Evolutionary conservation across 2,888 invertebrate genomes (phyloP).

Genomic region (Xestia xanthographa): DNA sequence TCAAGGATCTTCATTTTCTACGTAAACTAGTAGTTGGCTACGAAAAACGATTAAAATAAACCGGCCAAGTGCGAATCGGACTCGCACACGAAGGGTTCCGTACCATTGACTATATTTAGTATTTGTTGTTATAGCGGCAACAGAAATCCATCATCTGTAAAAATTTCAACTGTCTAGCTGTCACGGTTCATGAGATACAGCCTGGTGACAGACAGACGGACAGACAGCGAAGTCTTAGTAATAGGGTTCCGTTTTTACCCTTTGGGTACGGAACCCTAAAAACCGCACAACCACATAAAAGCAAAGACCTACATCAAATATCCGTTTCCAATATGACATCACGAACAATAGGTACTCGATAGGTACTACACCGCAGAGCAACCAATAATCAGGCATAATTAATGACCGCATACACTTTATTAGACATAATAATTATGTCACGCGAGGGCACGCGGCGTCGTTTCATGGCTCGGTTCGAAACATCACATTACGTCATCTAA

Average conservation of each 20-base stretch:
- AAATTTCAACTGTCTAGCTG: too few relatives aligned
- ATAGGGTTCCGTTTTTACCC: too few relatives aligned
- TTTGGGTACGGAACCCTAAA: background rate
- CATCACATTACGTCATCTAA: slow-evolving; percentile 51
- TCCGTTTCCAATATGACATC: slow-evolving; percentile 43
- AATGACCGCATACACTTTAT: slow-evolving; percentile 65
- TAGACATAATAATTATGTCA: slow-evolving; percentile 78
- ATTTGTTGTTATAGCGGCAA: too few relatives aligned
- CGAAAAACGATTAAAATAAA: too few relatives aligned
- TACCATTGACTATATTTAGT: too few relatives aligned
- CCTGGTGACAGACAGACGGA: too few relatives aligned
- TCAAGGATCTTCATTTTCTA: background rate
- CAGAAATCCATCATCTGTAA: too few relatives aligned
- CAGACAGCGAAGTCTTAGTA: too few relatives aligned
- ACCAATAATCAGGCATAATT: slow-evolving; percentile 62
- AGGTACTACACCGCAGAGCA: slow-evolving; percentile 12
- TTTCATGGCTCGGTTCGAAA: slow-evolving; percentile 69
- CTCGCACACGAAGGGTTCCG: too few relatives aligned
- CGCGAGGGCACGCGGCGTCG: slow-evolving; percentile 66
- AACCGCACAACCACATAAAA: slow-evolving; percentile 1
- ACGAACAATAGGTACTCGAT: slow-evolving; percentile 30
- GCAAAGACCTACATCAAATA: slow-evolving; percentile 23
- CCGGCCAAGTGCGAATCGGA: too few relatives aligned
- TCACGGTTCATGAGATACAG: too few relatives aligned
- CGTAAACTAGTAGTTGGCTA: too few relatives aligned